phyloP scores from a whole-genome alignment of 1,140 invertebrate genomes.

The Luehdorfia chinensis region DNA sequence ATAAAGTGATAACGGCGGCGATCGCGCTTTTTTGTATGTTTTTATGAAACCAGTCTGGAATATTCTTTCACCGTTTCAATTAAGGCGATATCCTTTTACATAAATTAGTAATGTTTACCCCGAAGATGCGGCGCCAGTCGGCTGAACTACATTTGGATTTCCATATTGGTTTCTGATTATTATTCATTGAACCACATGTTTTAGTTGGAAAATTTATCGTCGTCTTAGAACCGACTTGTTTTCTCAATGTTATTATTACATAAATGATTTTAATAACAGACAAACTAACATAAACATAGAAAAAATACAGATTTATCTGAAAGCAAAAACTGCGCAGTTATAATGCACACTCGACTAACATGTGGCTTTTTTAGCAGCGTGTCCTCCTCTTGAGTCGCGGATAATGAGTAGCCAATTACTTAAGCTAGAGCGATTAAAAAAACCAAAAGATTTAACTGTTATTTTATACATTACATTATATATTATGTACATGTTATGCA shows the following conservation, averaged over 20 bases:
- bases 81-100: slow-evolving; percentile 16
- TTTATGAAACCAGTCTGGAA: slow-evolving; percentile 14
- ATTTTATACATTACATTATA: too few relatives aligned
- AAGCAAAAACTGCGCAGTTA: too few relatives aligned
- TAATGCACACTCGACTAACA: too few relatives aligned
- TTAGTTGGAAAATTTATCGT: slow-evolving; percentile 15
- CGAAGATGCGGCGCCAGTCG: slow-evolving; percentile 14
- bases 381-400: too few relatives aligned
- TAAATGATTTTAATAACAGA: too few relatives aligned
- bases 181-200: slow-evolving; percentile 10
- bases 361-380: too few relatives aligned
- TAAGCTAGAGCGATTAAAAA: too few relatives aligned
- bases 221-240: slow-evolving; percentile 1
- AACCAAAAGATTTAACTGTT: too few relatives aligned
- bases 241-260: not conserved
- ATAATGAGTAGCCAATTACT: too few relatives aligned
- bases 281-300: too few relatives aligned
- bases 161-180: slow-evolving; percentile 8
- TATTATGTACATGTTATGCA: not conserved
- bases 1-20: slow-evolving; percentile 15
- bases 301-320: too few relatives aligned
- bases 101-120: slow-evolving; percentile 13
- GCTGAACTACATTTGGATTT: slow-evolving; percentile 11
- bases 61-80: slow-evolving; percentile 18
- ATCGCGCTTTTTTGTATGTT: slow-evolving; percentile 1